phyloP scores from a whole-genome alignment of 2,888 invertebrate species.

The Asteroscopus sphinx region DNA sequence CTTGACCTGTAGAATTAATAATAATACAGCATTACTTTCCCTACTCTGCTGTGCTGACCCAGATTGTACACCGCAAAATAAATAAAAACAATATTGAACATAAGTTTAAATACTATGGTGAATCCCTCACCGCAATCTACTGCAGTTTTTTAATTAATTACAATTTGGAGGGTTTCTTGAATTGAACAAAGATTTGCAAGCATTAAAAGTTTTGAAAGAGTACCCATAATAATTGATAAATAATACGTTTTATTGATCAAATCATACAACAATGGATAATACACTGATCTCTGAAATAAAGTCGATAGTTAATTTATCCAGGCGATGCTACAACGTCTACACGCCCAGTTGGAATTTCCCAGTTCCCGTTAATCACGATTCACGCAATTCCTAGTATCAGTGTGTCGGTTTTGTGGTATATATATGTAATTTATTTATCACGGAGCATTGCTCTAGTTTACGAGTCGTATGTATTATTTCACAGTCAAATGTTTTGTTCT shows the following conservation, averaged over 20 bases:
- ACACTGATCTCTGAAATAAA: too few species aligned
- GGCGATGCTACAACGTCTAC: conserved; percentile 10
- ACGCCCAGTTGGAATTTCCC: conserved; percentile 11
- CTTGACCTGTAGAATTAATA: conserved; percentile 7
- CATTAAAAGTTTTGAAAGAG: neutral
- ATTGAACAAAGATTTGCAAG: neutral
- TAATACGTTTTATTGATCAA: too few species aligned
- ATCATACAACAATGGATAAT: too few species aligned
- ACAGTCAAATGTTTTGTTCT: too few species aligned
- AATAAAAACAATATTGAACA: conserved; percentile 31
- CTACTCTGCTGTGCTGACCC: conserved; percentile 36
- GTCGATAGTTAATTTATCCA: conserved; percentile 10
- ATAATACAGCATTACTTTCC: conserved; percentile 19
- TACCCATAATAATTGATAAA: neutral
- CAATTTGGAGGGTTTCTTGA: conserved; percentile 17
- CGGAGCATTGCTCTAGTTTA: conserved; percentile 11
- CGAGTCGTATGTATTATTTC: conserved; percentile 6
- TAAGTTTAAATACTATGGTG: conserved; percentile 19
- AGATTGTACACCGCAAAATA: conserved; percentile 22
- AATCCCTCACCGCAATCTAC: conserved; percentile 31
- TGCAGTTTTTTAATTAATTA: conserved; percentile 47
- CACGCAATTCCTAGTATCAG: conserved; percentile 21
- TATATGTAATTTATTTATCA: conserved; percentile 44
- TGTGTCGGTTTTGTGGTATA: conserved; percentile 27
- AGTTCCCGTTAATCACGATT: conserved; percentile 29